Percentiles rank a stretch among this genome's conserved stretches.
These are phyloP conservation scores for Pachyuromys duprasi DNA, from an alignment of 2,797 vertebrate genomes.

Conservation along the genomic window DNA sequence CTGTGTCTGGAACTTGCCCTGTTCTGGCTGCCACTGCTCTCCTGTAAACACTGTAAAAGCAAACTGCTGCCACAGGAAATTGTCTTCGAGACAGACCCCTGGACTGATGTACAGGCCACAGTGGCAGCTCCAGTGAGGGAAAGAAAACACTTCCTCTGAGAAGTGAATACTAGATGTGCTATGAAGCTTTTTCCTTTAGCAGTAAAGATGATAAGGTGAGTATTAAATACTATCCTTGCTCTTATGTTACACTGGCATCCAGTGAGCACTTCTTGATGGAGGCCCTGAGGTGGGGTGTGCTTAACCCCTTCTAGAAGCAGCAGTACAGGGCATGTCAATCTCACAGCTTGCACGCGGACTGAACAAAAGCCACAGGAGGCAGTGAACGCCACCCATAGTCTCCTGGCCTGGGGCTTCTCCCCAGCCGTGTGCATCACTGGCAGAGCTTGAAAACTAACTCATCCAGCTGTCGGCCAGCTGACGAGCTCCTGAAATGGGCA, in stretches of 20 bases:
- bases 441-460: constrained; percentile 11
- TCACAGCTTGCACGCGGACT: background rate
- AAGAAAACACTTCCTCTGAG: constrained; percentile 72
- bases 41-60: constrained; percentile 72
- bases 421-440: too few species aligned
- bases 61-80: constrained; percentile 78
- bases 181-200: background rate
- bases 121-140: constrained; percentile 59
- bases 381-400: background rate
- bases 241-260: background rate
- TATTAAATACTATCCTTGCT: background rate
- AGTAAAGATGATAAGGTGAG: background rate
- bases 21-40: constrained; percentile 67
- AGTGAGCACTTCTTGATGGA: background rate
- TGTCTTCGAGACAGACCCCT: constrained; percentile 67
- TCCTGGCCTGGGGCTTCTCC: background rate
- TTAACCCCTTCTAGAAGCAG: background rate
- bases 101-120: constrained; percentile 43
- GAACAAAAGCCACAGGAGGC: background rate
- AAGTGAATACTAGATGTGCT: background rate
- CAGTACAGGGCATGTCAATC: background rate
- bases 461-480: background rate
- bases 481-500: background rate
- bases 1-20: constrained; percentile 65
- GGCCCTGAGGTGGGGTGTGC: background rate